Evolutionary conservation across 2,888 invertebrate species (phyloP).

Genomic region (Heliconius hortense): DNA sequence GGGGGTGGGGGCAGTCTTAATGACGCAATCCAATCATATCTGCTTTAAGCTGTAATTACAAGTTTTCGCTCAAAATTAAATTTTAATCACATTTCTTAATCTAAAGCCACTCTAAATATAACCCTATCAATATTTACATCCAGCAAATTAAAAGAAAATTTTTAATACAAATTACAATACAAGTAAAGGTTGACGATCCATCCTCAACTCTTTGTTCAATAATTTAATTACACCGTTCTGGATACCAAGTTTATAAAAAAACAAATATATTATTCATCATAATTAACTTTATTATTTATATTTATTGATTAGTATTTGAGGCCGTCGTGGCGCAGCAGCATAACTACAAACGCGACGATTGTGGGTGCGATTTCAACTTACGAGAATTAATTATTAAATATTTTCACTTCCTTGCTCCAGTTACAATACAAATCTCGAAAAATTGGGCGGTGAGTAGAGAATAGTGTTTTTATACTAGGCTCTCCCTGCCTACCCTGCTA

Average conservation of each 20-base stretch:
- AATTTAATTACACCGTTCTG: slow-evolving; percentile 26
- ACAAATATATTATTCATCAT: slow-evolving; percentile 8
- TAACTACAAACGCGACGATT: no score
- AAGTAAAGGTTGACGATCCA: neutral
- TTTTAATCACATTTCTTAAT: neutral
- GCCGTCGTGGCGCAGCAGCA: no score
- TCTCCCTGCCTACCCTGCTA: no score
- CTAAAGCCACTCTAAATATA: neutral
- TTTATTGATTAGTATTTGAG: neutral
- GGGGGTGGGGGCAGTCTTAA: no score
- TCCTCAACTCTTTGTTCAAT: neutral
- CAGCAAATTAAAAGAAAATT: neutral
- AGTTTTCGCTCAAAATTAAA: neutral
- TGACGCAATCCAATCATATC: no score
- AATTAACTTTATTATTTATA: slow-evolving; percentile 10
- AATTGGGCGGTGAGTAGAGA: neutral
- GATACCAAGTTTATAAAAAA: slow-evolving; percentile 24
- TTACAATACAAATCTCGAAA: neutral
- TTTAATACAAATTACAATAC: neutral
- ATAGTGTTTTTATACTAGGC: no score
- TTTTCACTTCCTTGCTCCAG: neutral
- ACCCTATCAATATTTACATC: neutral
- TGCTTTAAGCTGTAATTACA: no score
- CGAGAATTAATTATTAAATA: neutral
- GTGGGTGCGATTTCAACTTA: neutral